These are phyloP conservation scores for Lutjanus campechanus DNA, from an alignment of 2,797 vertebrate species.

Conservation along the genomic window DNA sequence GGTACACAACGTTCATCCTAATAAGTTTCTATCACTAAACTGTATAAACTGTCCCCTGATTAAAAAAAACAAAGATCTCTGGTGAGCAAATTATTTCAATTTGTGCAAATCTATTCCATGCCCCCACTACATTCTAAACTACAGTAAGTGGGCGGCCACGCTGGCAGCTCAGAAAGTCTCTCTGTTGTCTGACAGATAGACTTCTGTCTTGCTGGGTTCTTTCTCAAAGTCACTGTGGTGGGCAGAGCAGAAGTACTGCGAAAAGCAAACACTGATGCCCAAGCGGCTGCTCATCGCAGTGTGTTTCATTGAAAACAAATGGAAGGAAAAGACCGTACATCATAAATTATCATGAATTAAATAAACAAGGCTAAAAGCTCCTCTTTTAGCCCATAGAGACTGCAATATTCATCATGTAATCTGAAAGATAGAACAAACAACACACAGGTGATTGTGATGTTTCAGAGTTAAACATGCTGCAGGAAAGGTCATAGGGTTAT, in stretches of 20 bases:
- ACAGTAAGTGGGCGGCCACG: slow-evolving; percentile 35
- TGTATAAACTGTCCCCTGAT: slow-evolving; percentile 36
- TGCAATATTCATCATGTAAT: neutral
- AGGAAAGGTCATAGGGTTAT: slow-evolving; percentile 1
- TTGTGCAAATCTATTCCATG: slow-evolving; percentile 50
- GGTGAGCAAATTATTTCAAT: slow-evolving; percentile 31
- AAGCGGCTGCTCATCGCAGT: neutral
- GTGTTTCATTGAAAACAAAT: neutral
- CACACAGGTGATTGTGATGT: neutral
- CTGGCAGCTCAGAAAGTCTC: slow-evolving; percentile 22
- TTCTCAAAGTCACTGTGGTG: slow-evolving; percentile 35
- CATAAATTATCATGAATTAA: slow-evolving; percentile 28
- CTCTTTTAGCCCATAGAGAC: neutral
- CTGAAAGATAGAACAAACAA: neutral
- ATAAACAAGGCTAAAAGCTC: slow-evolving; percentile 6
- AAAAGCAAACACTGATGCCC: neutral
- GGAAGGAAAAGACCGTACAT: slow-evolving; percentile 10
- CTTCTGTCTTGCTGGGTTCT: slow-evolving; percentile 20
- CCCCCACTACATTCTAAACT: slow-evolving; percentile 8
- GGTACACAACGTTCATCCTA: slow-evolving; percentile 2
- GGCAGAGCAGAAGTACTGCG: slow-evolving; percentile 1
- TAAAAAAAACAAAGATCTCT: slow-evolving; percentile 24
- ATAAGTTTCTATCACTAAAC: slow-evolving; percentile 18
- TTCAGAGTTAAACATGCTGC: neutral
- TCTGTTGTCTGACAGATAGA: slow-evolving; percentile 32